Evolutionary conservation across 2,113 vertebrate genomes (phyloP), one percentile per base, ranked within the genome.

Genomic region (Xenopus laevis): DNA sequence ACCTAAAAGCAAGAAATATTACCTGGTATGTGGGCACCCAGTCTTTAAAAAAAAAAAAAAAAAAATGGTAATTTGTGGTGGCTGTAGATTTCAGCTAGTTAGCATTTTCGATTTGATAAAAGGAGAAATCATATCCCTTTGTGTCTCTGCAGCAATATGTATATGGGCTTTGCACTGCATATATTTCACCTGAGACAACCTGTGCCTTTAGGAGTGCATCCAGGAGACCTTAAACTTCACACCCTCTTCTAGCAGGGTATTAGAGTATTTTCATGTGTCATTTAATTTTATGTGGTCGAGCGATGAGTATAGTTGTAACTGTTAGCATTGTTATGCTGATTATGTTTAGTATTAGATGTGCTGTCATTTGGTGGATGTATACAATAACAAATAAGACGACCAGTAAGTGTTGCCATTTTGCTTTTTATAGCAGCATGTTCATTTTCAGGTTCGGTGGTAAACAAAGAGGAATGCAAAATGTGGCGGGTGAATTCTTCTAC

Each of bases 1-100:
- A 0, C 93, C 93, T 4, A 97, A 96, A 85, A 96, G 92, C 94
- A 95, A 94, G 87, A 95, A 95, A 75, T 98, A 97, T 88, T 98
- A 94, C 86, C 81, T 96, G 93, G 97, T 99, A 95, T 0, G 90
- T 84, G 50, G 63, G 7, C 47, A 10, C 18, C 23, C 23, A n/a
- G 23, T 16, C 7, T 73, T 57, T n/a, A n/a, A n/a, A n/a, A 27
- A 27, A 27, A 2, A 4, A 4, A 40, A 40, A 65, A 21, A 57
- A 30, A 70, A 63, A 58, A 33, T 50, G 12, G 64, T 17, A 40
- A 21, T 7, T 0, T 0, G 2, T 0, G 3, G 0, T 15, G 2
- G 4, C 0, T 50, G 57, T 10, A 27, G 17, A 23, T 21, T 44
- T 16, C 11, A 11, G 16, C 6, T 4, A 13, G 4, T 10, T 16